Conservation (phyloP, 2,888 invertebrate species). For the Microplitis deprimator region DNA sequence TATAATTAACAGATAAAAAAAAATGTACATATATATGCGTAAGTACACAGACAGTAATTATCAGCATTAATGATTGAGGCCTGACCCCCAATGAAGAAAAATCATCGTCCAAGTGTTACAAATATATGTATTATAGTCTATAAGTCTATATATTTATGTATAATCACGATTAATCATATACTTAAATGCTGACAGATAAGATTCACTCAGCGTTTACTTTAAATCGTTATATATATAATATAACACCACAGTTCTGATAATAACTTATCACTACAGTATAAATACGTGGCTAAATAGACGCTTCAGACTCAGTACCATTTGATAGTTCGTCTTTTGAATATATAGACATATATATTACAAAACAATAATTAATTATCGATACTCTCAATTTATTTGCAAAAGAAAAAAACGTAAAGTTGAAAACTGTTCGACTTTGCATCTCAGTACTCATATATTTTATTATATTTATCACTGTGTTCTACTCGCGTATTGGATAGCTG, state of each 20-base stretch:
- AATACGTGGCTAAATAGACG: constrained; percentile 64
- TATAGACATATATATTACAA: background rate
- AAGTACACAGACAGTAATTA: background rate
- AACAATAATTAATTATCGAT: background rate
- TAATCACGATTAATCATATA: constrained; percentile 48
- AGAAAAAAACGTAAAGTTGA: background rate
- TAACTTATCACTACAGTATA: constrained; percentile 66
- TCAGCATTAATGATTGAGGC: background rate
- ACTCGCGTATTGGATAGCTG: background rate
- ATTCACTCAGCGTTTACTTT: constrained; percentile 53
- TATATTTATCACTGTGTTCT: background rate
- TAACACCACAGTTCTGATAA: constrained; percentile 59
- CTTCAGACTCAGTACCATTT: constrained; percentile 60
- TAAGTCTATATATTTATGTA: background rate
- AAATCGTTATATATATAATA: constrained; percentile 45
- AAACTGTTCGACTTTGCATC: constrained; percentile 9
- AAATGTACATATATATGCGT: background rate
- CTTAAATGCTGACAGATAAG: constrained; percentile 63
- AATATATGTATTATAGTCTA: background rate
- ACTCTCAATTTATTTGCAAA: background rate
- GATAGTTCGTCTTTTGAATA: background rate
- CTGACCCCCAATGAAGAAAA: background rate
- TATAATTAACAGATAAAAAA: background rate
- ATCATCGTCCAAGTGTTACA: constrained; percentile 38
- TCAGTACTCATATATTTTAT: constrained; percentile 6